phyloP scores from a whole-genome alignment of 2,797 vertebrate species.

The Pseudochromis fuscus region DNA sequence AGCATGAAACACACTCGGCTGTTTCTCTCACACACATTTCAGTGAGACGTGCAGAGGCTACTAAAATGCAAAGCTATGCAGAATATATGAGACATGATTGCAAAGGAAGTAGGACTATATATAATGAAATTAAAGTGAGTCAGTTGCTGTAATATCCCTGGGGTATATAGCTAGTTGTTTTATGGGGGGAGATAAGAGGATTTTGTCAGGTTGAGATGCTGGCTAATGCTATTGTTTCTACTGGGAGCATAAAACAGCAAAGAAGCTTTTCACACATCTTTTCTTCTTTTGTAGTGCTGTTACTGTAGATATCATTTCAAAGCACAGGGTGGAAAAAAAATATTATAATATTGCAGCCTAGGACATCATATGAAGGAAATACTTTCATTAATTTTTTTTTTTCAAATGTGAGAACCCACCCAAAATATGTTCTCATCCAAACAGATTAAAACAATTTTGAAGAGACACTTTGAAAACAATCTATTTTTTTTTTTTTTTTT shows the following conservation, averaged over 20 bases:
- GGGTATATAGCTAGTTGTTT: slow-evolving; percentile 80
- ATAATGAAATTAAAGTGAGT: slow-evolving; percentile 83
- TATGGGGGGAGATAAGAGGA: slow-evolving; percentile 82
- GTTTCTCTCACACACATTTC: slow-evolving; percentile 37
- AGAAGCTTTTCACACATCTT: slow-evolving; percentile 77
- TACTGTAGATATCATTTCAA: slow-evolving; percentile 73
- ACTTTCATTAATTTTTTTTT: slow-evolving; percentile 8
- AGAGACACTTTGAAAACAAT: slow-evolving; percentile 16
- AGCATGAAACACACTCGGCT: slow-evolving; percentile 25
- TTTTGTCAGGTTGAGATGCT: slow-evolving; percentile 81
- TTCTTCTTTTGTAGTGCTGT: slow-evolving; percentile 70
- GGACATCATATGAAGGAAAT: slow-evolving; percentile 42
- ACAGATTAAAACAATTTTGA: slow-evolving; percentile 6
- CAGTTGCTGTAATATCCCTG: slow-evolving; percentile 73
- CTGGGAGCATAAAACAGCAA: slow-evolving; percentile 76
- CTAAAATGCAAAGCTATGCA: slow-evolving; percentile 71
- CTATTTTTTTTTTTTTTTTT: too few species aligned
- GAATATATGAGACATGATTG: slow-evolving; percentile 61
- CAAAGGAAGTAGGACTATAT: slow-evolving; percentile 66
- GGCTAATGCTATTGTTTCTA: slow-evolving; percentile 81
- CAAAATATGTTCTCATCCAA: slow-evolving; percentile 5
- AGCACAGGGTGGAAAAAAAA: slow-evolving; percentile 58
- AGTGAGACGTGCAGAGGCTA: slow-evolving; percentile 1
- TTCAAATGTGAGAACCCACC: slow-evolving; percentile 29
- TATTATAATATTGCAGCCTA: slow-evolving; percentile 49